A percentile compares a stretch with the other conserved stretches of the same genome.
Conservation (phyloP, 2,113 vertebrate species). For the Tetrax tetrax region DNA sequence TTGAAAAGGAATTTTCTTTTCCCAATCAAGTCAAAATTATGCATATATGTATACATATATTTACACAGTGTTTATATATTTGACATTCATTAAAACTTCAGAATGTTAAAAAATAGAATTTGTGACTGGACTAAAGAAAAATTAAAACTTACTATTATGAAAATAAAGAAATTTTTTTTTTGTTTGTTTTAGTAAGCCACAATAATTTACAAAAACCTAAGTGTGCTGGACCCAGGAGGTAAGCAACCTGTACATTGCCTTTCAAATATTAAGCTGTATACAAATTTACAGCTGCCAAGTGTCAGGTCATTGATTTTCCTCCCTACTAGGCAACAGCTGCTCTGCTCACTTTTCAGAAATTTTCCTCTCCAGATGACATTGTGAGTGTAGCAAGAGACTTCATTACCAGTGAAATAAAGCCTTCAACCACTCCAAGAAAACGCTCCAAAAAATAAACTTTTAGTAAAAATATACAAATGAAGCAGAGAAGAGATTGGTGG, state of each 20-base stretch:
- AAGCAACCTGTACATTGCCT: background rate
- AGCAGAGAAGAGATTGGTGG: background rate
- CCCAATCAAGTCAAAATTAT: background rate
- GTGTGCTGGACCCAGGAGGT: background rate
- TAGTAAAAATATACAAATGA: background rate
- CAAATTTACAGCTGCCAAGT: slow-evolving; percentile 26
- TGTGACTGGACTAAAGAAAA: background rate
- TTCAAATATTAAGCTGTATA: slow-evolving; percentile 24
- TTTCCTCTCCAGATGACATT: slow-evolving; percentile 32
- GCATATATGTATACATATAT: background rate
- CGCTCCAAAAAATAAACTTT: background rate
- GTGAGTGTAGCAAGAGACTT: background rate
- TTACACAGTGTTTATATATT: background rate
- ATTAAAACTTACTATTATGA: background rate
- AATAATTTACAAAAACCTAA: background rate
- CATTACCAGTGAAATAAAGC: slow-evolving; percentile 31
- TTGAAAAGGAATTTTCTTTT: background rate
- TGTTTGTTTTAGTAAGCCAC: background rate
- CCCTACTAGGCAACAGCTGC: slow-evolving; percentile 21
- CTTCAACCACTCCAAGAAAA: background rate
- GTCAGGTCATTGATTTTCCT: background rate
- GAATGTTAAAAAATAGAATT: background rate
- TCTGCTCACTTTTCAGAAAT: slow-evolving; percentile 33
- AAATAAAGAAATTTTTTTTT: background rate
- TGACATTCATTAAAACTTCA: background rate